Evolutionary conservation across 2,113 vertebrate species (phyloP).

Genomic region (Nematolebias whitei): DNA sequence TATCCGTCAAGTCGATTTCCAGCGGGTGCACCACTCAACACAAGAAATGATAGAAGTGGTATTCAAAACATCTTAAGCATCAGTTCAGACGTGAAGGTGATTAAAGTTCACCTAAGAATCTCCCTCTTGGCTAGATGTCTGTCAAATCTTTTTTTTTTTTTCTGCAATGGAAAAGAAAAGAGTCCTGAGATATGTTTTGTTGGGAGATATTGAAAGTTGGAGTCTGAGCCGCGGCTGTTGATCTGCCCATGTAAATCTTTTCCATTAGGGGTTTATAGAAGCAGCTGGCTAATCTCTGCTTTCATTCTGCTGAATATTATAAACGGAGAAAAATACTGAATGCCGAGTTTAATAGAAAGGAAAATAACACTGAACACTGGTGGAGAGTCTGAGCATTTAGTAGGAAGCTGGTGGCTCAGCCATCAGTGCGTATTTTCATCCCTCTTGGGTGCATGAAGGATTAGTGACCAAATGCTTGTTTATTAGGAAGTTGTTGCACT

Average conservation of each 20-base stretch:
- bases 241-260: conserved; percentile 51
- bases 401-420: conserved; percentile 54
- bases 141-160: conserved; percentile 15
- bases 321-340: conserved; percentile 21
- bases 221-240: conserved; percentile 41
- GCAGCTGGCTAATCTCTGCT: conserved; percentile 53
- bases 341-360: conserved; percentile 10
- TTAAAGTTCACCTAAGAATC: conserved; percentile 49
- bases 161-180: conserved; percentile 31
- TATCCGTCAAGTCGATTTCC: conserved; percentile 53
- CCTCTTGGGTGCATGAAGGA: conserved; percentile 50
- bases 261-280: conserved; percentile 42
- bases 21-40: conserved; percentile 23
- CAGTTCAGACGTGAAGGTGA: conserved; percentile 44
- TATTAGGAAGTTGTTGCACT: conserved; percentile 23
- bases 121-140: conserved; percentile 39
- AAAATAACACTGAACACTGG: conserved; percentile 27
- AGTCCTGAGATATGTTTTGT: conserved; percentile 19
- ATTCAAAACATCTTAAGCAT: conserved; percentile 44
- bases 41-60: conserved; percentile 28
- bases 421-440: conserved; percentile 67
- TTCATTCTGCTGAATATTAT: conserved; percentile 40
- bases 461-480: conserved; percentile 69
- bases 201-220: conserved; percentile 41
- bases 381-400: conserved; percentile 43